phyloP scores from a whole-genome alignment of 2,888 invertebrate genomes.

The Athrips mouffetella region DNA sequence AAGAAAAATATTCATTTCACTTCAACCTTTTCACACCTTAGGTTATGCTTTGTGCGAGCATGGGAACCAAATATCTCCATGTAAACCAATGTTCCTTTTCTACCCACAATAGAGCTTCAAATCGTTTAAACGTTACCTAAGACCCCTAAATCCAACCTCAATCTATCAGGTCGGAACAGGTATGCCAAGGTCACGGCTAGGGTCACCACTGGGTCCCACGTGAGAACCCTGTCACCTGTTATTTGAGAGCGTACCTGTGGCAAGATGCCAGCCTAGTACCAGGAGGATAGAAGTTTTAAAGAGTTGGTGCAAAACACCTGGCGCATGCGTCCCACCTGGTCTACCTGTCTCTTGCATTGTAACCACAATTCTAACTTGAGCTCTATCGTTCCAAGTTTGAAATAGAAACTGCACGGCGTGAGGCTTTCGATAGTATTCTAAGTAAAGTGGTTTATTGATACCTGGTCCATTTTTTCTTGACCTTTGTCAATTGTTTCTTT shows the following conservation, averaged over 20 bases:
- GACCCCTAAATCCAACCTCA: neutral
- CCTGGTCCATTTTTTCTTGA: neutral
- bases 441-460: neutral
- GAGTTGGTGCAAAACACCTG: constrained; percentile 56
- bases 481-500: neutral
- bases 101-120: neutral
- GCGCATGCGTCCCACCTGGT: constrained; percentile 72
- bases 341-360: constrained; percentile 46
- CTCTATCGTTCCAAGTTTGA: constrained; percentile 25
- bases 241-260: constrained; percentile 75
- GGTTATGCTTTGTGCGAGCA: too few relatives aligned
- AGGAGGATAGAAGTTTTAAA: constrained; percentile 49
- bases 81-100: too few relatives aligned
- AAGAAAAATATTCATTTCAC: too few relatives aligned
- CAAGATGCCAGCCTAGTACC: constrained; percentile 76
- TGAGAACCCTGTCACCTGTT: constrained; percentile 57
- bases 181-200: constrained; percentile 28
- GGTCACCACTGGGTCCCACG: constrained; percentile 49
- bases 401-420: neutral
- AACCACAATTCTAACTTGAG: constrained; percentile 40
- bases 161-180: constrained; percentile 7
- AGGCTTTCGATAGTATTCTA: neutral
- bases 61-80: too few relatives aligned
- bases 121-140: neutral
- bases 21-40: too few relatives aligned